Evolutionary conservation across 2,113 vertebrate genomes (phyloP).

Genomic region (Aviceda subcristata): DNA sequence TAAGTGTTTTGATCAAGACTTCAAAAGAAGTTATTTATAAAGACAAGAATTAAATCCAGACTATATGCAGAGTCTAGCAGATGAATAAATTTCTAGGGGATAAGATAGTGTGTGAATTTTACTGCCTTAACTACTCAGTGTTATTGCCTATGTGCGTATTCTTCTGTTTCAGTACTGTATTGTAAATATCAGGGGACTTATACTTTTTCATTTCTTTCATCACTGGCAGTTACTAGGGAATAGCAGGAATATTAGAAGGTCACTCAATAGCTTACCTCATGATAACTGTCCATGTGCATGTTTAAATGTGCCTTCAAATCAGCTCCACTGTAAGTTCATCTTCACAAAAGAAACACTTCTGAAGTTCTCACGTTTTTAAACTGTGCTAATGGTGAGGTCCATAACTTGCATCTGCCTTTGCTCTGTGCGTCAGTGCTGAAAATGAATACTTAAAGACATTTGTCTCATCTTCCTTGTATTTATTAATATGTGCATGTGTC

Average conservation of each 20-base stretch:
- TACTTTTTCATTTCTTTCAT: background rate
- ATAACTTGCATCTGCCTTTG: background rate
- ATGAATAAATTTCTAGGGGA: background rate
- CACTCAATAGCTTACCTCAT: background rate
- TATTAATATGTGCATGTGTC: background rate
- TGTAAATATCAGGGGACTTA: background rate
- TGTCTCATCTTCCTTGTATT: background rate
- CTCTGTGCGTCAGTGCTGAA: background rate
- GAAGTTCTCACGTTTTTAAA: background rate
- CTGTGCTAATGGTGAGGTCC: background rate
- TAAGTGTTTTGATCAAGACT: background rate
- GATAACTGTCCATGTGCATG: background rate
- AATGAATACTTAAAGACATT: background rate
- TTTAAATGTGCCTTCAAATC: background rate
- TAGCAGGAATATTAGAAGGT: background rate
- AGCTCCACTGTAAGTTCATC: background rate
- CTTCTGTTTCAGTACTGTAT: background rate
- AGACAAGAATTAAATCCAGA: background rate
- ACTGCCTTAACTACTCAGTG: background rate
- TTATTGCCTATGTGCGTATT: background rate
- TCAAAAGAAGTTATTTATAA: background rate
- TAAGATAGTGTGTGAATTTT: background rate
- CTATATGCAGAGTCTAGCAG: background rate
- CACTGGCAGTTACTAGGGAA: background rate
- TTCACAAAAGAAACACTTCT: background rate